Conservation (phyloP, 2,797 vertebrate species). For the Coendou prehensilis region DNA sequence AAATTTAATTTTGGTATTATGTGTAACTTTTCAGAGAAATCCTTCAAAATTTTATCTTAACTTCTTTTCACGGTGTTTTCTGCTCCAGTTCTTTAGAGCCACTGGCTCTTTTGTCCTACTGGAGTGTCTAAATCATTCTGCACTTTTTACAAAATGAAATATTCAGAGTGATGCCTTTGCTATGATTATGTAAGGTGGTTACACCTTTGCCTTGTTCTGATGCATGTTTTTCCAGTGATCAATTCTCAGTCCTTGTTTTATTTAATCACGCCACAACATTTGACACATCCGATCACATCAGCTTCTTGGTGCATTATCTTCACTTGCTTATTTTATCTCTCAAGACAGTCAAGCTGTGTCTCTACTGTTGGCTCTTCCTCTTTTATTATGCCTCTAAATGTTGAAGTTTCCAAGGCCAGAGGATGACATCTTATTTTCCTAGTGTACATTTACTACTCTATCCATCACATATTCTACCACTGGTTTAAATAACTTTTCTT, state of each 20-base stretch:
- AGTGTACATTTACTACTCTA: background rate
- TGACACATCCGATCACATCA: conserved; percentile 3
- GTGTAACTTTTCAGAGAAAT: background rate
- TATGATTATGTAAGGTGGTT: conserved; percentile 30
- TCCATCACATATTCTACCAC: background rate
- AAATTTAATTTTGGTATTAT: background rate
- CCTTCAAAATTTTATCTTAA: background rate
- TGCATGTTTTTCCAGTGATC: background rate
- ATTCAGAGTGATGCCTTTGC: conserved; percentile 62
- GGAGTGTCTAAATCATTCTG: conserved; percentile 51
- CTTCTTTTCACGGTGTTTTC: background rate
- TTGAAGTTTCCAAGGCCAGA: background rate
- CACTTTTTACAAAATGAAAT: conserved; percentile 53
- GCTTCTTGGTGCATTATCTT: background rate
- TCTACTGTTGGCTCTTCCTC: background rate
- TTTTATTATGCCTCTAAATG: background rate
- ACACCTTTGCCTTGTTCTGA: conserved; percentile 28
- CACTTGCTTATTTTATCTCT: background rate
- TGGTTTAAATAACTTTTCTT: background rate
- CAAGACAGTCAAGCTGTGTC: background rate
- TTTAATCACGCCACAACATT: background rate
- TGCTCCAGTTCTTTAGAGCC: conserved; percentile 48
- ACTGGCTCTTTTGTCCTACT: background rate
- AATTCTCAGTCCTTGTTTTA: background rate
- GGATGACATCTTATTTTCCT: background rate